Base-by-base conservation (phyloP, 2,888 invertebrate species). In the Sericinus montela region DNA sequence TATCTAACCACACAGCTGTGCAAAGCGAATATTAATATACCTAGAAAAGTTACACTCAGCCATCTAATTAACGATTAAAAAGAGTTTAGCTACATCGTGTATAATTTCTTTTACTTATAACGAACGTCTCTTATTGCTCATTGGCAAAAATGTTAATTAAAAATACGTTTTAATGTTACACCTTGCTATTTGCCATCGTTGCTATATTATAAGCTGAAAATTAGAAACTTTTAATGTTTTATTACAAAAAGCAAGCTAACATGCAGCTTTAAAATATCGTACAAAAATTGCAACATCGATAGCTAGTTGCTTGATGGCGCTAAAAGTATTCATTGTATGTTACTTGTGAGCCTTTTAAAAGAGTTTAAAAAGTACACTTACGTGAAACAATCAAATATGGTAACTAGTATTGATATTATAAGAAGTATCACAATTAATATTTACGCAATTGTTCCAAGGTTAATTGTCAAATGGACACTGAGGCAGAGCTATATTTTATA, bases 1-100 rank as follows among this genome's bases (percentile, higher is more conserved):
- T 67, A 67, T 67, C 69, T 61, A 58, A 63, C 67, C 69, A 71
- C 63, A 61, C 57, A 55, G 55, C 58, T 54, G 55, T 53, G 56
- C 58, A 37, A 52, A 56, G 51, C 50, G 50, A 32, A 45, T 43
- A 50, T 51, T 46, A 49, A 51, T 46, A n/a, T n/a, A 51, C 40
- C 39, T 36, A 38, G 28, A 41, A 32, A 40, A 29, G 28, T 32
- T 45, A 48, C 52, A 50, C 50, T 41, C 45, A 50, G 50, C 45
- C 50, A 41, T 50, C 46, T 46, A 48, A 41, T 45, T 23, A 35
- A 38, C 45, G 30, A 36, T 32, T 14, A 39, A 30, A 45, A 48
- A 15, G 29, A 36, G 28, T 34, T 40, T 46, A 40, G 15, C 48
- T 35, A 49, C 30, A 34, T 14, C 40, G 25, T 39, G 43, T 15